Base-by-base conservation (phyloP, 2,113 vertebrate species). In the Percopsis transmontana region DNA sequence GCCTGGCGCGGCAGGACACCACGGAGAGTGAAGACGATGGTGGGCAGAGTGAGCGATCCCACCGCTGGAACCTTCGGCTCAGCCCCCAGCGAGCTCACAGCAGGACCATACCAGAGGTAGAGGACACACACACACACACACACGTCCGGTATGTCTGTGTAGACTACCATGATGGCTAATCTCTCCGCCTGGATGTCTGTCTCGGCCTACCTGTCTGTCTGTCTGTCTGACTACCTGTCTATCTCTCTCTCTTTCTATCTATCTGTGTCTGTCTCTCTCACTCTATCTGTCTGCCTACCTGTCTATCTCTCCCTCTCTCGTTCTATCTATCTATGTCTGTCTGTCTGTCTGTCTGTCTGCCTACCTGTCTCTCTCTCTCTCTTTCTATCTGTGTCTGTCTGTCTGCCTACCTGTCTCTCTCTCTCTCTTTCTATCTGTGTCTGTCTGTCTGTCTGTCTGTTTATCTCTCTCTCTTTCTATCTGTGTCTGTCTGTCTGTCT, bases 21-120 rank as follows among this genome's bases (percentile, higher is more conserved):
- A 93, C 92, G 0, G 92, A 93, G 86, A 93, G 92, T 1, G 92
- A 93, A 44, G 92, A 93, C 52, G 92, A 93, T 0, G 91, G 91
- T 0, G 91, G 92, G 64, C 84, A 80, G 55, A 91, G 86, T 53
- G 81, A 91, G 47, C 78, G 71, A 6, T 76, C 81, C 3, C 89
- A 91, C 50, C 92, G 91, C 69, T 93, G 92, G 92, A 93, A 86
- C 74, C 86, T 92, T 33, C 68, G 91, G 38, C 88, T 92, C 57
- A 91, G 91, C 62, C 92, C 92, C 13, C 90, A 92, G 68, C 75
- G 86, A 54, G 73, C 80, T 0, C 89, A 88, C 42, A 90, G 73
- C 86, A 85, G 88, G 68, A 89, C 91, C 58, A 92, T 92, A 40
- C 83, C 89, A 51, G 92, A 93, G 91, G 92, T 93, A 50, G 8